Conservation (phyloP, 2,113 vertebrate species). For the Ictidomys tridecemlineatus region DNA sequence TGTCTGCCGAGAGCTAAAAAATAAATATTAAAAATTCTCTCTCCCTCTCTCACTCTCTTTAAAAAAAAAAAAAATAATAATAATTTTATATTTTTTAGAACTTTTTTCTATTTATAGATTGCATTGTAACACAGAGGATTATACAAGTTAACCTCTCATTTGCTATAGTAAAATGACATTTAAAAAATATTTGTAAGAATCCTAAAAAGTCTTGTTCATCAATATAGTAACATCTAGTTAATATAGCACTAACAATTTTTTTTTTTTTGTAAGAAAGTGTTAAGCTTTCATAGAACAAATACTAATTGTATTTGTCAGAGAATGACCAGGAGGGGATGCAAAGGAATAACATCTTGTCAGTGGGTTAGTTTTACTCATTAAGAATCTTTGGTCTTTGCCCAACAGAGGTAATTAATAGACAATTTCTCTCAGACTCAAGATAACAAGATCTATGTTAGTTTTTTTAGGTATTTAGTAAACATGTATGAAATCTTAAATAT, state of each 20-base stretch:
- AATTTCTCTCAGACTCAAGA: neutral
- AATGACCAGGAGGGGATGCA: neutral
- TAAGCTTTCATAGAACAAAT: neutral
- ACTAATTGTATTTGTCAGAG: neutral
- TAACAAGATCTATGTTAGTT: neutral
- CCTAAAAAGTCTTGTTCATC: neutral
- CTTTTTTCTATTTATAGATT: neutral
- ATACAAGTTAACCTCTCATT: neutral
- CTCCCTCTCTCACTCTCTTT: too few species aligned
- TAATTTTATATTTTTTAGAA: neutral
- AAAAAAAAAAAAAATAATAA: too few species aligned
- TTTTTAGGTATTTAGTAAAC: neutral
- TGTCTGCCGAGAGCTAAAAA: too few species aligned
- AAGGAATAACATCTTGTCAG: neutral
- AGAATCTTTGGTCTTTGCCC: neutral
- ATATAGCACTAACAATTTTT: neutral
- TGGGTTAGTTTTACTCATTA: neutral
- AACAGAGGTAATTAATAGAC: neutral
- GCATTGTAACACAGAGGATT: neutral
- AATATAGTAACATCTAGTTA: slow-evolving; percentile 14
- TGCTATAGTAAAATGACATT: neutral
- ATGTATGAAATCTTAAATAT: neutral
- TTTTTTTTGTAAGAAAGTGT: slow-evolving; percentile 18
- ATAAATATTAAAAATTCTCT: too few species aligned
- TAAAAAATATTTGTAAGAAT: neutral